These are phyloP conservation scores for Electrona antarctica DNA, from an alignment of 2,113 vertebrate genomes.

Conservation along the genomic window DNA sequence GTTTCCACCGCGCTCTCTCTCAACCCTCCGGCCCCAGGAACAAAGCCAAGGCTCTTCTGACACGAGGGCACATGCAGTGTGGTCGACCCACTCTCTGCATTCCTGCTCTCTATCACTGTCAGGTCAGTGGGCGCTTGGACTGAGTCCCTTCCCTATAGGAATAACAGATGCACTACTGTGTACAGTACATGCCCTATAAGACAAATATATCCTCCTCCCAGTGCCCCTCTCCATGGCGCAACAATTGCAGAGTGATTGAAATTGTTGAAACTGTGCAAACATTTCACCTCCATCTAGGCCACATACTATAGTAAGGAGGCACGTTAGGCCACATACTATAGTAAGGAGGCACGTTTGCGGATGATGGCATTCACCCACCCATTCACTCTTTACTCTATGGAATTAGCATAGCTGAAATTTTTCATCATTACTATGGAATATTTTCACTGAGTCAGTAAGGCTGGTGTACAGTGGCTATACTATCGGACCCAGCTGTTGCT, in stretches of 20 bases:
- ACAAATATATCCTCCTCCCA: slow-evolving; percentile 53
- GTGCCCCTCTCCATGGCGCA: slow-evolving; percentile 17
- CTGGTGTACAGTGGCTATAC: neutral
- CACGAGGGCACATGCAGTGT: slow-evolving; percentile 56
- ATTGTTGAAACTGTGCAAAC: slow-evolving; percentile 15
- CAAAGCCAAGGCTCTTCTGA: slow-evolving; percentile 75
- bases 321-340: neutral
- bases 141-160: slow-evolving; percentile 42
- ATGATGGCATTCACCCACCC: slow-evolving; percentile 7
- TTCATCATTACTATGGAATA: neutral
- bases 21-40: slow-evolving; percentile 51
- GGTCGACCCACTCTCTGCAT: slow-evolving; percentile 70
- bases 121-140: slow-evolving; percentile 66
- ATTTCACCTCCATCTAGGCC: slow-evolving; percentile 30
- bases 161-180: slow-evolving; percentile 68
- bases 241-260: slow-evolving; percentile 43
- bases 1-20: slow-evolving; percentile 56
- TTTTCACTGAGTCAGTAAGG: neutral
- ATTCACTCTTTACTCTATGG: slow-evolving; percentile 14
- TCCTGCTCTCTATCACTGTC: slow-evolving; percentile 65
- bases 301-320: neutral
- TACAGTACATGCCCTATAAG: slow-evolving; percentile 21
- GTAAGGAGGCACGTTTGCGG: neutral
- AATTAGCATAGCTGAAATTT: slow-evolving; percentile 13
- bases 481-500: neutral